Evolutionary conservation across 2,888 invertebrate genomes (phyloP).

Genomic region (Creontiades dilutus): DNA sequence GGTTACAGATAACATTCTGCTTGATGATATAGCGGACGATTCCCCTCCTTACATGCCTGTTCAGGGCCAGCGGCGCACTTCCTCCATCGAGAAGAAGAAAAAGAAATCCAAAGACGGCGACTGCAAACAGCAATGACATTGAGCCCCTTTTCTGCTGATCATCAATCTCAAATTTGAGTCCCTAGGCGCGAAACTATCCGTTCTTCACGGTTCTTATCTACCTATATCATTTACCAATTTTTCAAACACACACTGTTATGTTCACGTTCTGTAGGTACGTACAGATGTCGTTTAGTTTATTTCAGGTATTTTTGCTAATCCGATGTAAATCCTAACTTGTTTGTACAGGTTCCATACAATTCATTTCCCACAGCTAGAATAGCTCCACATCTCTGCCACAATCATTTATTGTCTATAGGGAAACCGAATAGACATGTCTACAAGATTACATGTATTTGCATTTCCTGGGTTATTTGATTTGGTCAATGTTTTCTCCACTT

Average conservation of each 20-base stretch:
- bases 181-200: not conserved
- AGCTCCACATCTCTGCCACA: no score
- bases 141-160: not conserved
- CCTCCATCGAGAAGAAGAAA: slow-evolving; percentile 83
- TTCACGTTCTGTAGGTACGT: not conserved
- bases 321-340: no score
- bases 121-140: slow-evolving; percentile 82
- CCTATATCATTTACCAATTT: not conserved
- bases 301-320: no score
- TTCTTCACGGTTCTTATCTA: not conserved
- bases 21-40: slow-evolving; percentile 73
- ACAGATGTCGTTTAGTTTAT: no score
- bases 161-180: not conserved
- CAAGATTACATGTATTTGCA: no score
- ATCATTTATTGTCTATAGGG: no score
- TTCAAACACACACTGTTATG: not conserved
- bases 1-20: slow-evolving; percentile 46
- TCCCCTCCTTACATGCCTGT: slow-evolving; percentile 88
- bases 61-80: slow-evolving; percentile 85
- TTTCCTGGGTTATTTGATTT: no score
- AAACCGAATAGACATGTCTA: no score
- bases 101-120: slow-evolving; percentile 83
- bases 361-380: no score
- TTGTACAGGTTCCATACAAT: no score
- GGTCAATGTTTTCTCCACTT: no score